phyloP scores from a whole-genome alignment of 2,113 vertebrate species.

The Falcunculus frontatus region DNA sequence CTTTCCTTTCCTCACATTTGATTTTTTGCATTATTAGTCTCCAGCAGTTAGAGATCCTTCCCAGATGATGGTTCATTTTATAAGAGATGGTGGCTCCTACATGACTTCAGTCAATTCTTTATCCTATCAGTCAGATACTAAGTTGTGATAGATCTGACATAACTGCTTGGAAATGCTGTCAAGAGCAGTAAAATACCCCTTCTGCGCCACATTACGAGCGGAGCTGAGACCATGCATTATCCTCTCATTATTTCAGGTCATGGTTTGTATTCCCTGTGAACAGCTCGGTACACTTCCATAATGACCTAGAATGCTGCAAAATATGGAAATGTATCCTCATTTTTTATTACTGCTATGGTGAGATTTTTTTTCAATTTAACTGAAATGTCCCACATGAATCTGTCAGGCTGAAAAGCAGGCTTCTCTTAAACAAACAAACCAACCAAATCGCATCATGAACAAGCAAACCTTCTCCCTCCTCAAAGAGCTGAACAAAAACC shows the following conservation, averaged over 20 bases:
- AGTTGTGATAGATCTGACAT: not conserved
- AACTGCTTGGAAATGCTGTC: slow-evolving; percentile 12
- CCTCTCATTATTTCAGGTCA: slow-evolving; percentile 54
- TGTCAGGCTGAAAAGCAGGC: not conserved
- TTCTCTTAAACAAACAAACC: not conserved
- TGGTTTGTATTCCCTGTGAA: slow-evolving; percentile 41
- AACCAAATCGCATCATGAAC: not conserved
- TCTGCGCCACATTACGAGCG: not conserved
- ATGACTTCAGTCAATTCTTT: not conserved
- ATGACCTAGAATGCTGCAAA: slow-evolving; percentile 29
- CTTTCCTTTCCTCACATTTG: not conserved
- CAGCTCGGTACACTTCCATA: not conserved
- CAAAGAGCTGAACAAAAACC: not conserved
- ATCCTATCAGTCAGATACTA: not conserved
- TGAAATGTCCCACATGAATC: not conserved
- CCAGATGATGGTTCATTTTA: not conserved
- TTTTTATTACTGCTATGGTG: not conserved
- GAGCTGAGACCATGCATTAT: not conserved
- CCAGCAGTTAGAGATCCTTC: not conserved
- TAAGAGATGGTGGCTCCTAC: not conserved
- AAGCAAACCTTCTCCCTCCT: not conserved
- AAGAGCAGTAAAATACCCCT: not conserved
- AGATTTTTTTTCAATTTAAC: not conserved
- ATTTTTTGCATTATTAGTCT: not conserved
- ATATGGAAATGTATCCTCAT: not conserved